Evolutionary conservation across 2,888 invertebrate genomes (phyloP).

Genomic region (Hyposoter didymator): DNA sequence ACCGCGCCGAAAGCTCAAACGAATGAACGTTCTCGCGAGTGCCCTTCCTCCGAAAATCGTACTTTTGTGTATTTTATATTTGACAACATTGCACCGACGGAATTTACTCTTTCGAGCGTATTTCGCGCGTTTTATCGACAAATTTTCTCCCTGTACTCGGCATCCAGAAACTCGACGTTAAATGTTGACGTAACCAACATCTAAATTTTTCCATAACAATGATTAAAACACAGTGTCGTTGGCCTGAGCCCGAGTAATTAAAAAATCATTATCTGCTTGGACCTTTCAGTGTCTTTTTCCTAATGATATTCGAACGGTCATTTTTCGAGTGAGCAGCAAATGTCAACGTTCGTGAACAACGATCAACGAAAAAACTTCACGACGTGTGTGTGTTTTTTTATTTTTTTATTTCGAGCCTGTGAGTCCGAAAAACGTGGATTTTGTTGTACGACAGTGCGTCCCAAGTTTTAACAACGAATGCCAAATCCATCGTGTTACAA

Average conservation of each 20-base stretch:
- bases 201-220: background rate
- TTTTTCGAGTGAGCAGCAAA: background rate
- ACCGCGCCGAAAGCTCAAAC: constrained; percentile 57
- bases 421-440: background rate
- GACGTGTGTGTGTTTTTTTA: background rate
- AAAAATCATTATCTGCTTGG: background rate
- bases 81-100: background rate
- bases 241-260: background rate
- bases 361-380: background rate
- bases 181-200: background rate
- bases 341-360: background rate
- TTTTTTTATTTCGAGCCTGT: background rate
- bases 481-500: background rate
- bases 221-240: background rate
- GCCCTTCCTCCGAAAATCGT: constrained; percentile 19
- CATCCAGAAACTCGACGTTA: background rate
- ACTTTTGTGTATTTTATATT: background rate
- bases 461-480: background rate
- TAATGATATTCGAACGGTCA: background rate
- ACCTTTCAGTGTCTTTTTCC: background rate
- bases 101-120: background rate
- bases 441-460: background rate
- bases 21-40: constrained; percentile 50
- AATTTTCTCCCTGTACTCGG: background rate
- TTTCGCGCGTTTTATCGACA: background rate